phyloP scores from a whole-genome alignment of 2,888 invertebrate genomes.

The Escarpia spicata region DNA sequence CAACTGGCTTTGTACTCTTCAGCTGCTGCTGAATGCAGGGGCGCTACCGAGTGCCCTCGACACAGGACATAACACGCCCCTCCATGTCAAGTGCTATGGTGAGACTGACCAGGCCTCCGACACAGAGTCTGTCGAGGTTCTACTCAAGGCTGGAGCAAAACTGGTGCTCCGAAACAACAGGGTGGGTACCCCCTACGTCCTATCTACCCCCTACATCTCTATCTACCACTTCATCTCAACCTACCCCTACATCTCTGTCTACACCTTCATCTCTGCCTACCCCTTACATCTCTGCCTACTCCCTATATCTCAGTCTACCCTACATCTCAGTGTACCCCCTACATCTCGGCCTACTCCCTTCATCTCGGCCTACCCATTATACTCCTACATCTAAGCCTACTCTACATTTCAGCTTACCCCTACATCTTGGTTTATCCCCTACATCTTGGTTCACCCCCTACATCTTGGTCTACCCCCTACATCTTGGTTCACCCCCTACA shows the following conservation, averaged over 20 bases:
- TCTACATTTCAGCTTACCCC: no score
- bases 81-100: constrained; percentile 64
- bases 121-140: constrained; percentile 52
- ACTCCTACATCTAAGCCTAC: no score
- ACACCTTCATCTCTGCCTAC: neutral
- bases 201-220: no score
- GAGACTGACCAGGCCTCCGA: constrained; percentile 56
- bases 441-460: no score
- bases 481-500: neutral
- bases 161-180: constrained; percentile 55
- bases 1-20: constrained; percentile 33
- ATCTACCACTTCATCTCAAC: no score
- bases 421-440: no score
- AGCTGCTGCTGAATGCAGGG: constrained; percentile 59
- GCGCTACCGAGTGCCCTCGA: constrained; percentile 58
- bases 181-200: constrained; percentile 43
- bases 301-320: neutral
- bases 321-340: no score
- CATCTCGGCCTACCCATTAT: no score
- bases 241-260: neutral
- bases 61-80: constrained; percentile 61
- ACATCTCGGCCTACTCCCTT: no score
- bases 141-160: constrained; percentile 55
- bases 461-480: no score
- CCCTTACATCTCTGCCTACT: neutral